Evolutionary conservation across 2,888 invertebrate species (phyloP).

Genomic region (Beris morrisii): DNA sequence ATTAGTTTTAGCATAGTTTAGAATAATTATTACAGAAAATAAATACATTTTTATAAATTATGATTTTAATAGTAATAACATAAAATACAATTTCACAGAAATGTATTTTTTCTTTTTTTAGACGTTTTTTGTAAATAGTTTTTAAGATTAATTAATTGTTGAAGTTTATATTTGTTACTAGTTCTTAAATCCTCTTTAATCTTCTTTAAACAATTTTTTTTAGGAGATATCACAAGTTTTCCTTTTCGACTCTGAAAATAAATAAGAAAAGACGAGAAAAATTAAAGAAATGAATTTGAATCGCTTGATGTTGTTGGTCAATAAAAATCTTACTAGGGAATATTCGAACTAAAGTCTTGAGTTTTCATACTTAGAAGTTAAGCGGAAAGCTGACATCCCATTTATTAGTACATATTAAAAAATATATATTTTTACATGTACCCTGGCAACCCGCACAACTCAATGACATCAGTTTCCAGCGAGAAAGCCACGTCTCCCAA

Average conservation of each 20-base stretch:
- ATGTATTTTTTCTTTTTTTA: conserved; percentile 33
- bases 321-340: no score
- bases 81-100: conserved; percentile 40
- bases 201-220: conserved; percentile 6
- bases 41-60: conserved; percentile 31
- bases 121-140: background rate
- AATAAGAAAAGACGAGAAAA: background rate
- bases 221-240: conserved; percentile 32
- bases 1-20: no score
- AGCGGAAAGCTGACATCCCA: no score
- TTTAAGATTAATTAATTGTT: conserved; percentile 2
- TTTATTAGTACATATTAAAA: no score
- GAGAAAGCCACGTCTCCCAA: no score
- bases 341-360: no score
- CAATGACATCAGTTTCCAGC: no score
- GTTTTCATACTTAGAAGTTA: no score
- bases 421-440: no score
- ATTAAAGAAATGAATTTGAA: background rate
- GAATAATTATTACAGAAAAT: conserved; percentile 14
- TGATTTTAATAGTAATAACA: conserved; percentile 19
- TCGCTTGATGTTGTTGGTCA: background rate
- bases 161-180: background rate
- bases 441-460: no score
- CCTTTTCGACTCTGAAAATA: conserved; percentile 21
- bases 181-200: conserved; percentile 11